phyloP scores from a whole-genome alignment of 1,140 invertebrate species.

The Drosophila funebris region DNA sequence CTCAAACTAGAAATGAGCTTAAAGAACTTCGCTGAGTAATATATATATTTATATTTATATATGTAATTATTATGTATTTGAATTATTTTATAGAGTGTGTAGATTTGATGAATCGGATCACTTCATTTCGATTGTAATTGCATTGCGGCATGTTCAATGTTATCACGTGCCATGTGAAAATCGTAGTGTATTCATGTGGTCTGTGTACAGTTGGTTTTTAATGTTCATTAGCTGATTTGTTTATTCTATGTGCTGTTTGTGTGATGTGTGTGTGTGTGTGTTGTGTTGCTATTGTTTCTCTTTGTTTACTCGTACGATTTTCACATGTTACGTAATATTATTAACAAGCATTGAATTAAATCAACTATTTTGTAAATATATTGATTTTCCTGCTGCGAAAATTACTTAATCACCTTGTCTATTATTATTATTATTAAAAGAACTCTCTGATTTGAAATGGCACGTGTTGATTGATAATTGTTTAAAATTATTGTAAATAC shows the following conservation, averaged over 20 bases:
- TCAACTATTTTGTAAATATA: conserved; percentile 31
- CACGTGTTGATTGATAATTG: conserved; percentile 13
- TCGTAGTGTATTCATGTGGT: conserved; percentile 45
- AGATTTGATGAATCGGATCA: not conserved
- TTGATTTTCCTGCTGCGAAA: conserved; percentile 39
- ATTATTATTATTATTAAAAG: not conserved
- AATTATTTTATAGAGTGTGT: conserved; percentile 19
- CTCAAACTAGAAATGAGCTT: conserved; percentile 54
- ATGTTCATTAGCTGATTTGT: conserved; percentile 28
- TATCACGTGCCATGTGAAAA: conserved; percentile 51
- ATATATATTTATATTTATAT: not conserved
- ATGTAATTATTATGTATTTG: too few species aligned
- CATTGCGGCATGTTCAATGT: not conserved
- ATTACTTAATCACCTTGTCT: conserved; percentile 46
- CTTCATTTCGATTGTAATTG: conserved; percentile 7
- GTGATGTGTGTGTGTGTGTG: not conserved
- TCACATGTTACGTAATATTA: conserved; percentile 28
- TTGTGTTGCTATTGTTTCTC: too few species aligned
- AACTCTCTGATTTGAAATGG: conserved; percentile 53
- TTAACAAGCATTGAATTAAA: not conserved
- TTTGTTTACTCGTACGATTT: conserved; percentile 60
- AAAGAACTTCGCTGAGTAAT: not conserved
- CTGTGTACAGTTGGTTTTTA: not conserved
- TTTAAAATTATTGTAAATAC: not conserved
- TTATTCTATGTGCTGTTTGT: conserved; percentile 14